A percentile compares a stretch with the other conserved stretches of the same genome.
Conservation (phyloP, 2,797 vertebrate species). For the Perodicticus potto region DNA sequence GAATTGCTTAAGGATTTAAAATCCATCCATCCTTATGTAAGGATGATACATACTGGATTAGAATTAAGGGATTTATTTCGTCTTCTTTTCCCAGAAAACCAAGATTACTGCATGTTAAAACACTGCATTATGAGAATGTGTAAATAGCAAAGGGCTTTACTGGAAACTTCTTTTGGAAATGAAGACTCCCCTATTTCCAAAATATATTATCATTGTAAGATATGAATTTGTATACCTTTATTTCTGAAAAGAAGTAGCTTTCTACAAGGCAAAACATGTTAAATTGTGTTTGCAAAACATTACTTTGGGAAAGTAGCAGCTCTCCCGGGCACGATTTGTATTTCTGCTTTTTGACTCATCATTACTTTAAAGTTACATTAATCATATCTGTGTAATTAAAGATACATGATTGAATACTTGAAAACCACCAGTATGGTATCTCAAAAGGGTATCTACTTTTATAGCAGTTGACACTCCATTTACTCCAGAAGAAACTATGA, state of each 20-base stretch:
- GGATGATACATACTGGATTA: slow-evolving; percentile 52
- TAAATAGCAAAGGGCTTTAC: slow-evolving; percentile 65
- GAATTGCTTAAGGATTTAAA: slow-evolving; percentile 77
- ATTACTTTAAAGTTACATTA: slow-evolving; percentile 6
- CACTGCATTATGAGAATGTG: slow-evolving; percentile 53
- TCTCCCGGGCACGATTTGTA: neutral
- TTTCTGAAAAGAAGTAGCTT: slow-evolving; percentile 70
- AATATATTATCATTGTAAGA: slow-evolving; percentile 69
- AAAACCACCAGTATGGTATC: neutral
- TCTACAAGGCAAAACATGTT: slow-evolving; percentile 74
- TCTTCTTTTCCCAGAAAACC: slow-evolving; percentile 69
- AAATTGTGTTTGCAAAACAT: slow-evolving; percentile 62
- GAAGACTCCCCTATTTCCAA: slow-evolving; percentile 63
- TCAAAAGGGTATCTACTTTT: neutral
- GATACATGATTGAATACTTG: neutral
- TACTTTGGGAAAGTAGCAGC: neutral
- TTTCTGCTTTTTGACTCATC: slow-evolving; percentile 11
- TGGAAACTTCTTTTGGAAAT: slow-evolving; percentile 18
- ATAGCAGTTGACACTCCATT: neutral
- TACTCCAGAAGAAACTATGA: neutral
- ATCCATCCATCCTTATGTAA: neutral
- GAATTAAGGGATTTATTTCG: slow-evolving; percentile 78
- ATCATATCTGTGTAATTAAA: neutral
- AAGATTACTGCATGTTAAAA: slow-evolving; percentile 72
- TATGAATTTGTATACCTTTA: slow-evolving; percentile 65